phyloP scores from a whole-genome alignment of 1,140 invertebrate genomes.

The Drosophila miranda region DNA sequence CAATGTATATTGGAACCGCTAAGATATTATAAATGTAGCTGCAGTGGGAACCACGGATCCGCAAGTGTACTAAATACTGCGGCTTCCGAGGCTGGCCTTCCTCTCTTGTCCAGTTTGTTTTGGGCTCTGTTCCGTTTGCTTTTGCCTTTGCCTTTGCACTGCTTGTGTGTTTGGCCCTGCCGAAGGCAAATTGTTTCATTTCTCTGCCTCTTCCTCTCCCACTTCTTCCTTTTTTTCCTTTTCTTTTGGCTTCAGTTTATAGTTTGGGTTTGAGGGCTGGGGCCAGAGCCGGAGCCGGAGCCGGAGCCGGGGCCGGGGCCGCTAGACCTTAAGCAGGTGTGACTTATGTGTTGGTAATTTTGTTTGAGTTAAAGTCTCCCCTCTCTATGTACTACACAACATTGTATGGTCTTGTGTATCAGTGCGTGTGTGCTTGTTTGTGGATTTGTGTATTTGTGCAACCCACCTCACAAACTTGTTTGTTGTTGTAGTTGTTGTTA shows the following conservation, averaged over 20 bases:
- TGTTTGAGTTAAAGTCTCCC: slow-evolving; percentile 1
- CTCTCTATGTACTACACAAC: too few species aligned
- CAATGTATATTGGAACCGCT: too few species aligned
- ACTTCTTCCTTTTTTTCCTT: slow-evolving; percentile 31
- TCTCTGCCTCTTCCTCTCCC: slow-evolving; percentile 52
- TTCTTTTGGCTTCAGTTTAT: background rate
- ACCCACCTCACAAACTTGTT: slow-evolving; percentile 65
- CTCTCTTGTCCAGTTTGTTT: slow-evolving; percentile 33
- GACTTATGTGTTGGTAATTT: slow-evolving; percentile 47
- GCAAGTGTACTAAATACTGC: too few species aligned
- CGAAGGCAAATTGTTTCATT: slow-evolving; percentile 47
- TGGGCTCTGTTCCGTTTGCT: slow-evolving; percentile 30
- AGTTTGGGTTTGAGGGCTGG: background rate
- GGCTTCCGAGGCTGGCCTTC: too few species aligned
- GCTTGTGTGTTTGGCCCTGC: slow-evolving; percentile 22
- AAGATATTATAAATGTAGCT: too few species aligned
- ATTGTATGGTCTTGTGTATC: background rate
- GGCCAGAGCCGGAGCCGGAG: too few species aligned
- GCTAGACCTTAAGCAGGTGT: slow-evolving; percentile 63
- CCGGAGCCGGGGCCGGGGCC: too few species aligned
- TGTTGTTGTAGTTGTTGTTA: slow-evolving; percentile 62
- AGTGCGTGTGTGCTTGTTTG: slow-evolving; percentile 3
- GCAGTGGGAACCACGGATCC: too few species aligned
- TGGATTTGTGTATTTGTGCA: slow-evolving; percentile 22
- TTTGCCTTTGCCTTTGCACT: slow-evolving; percentile 34